These are phyloP conservation scores for Spermophilus dauricus DNA, from an alignment of 2,113 vertebrate genomes.

Conservation along the genomic window DNA sequence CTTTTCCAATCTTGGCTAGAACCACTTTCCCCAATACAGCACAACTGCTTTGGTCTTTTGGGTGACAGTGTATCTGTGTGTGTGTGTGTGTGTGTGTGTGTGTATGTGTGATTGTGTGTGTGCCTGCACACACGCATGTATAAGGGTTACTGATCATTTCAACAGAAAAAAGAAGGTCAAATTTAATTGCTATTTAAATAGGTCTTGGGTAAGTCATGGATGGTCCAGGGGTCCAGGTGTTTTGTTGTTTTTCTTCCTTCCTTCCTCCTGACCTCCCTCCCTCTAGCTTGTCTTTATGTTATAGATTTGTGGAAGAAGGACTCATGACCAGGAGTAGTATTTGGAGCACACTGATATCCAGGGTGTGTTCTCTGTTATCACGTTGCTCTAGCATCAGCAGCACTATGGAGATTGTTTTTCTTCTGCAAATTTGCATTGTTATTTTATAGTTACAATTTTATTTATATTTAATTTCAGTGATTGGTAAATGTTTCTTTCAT, in stretches of 20 bases:
- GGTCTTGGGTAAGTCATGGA: not conserved
- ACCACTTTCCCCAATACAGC: not conserved
- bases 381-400: not conserved
- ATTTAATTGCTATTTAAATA: not conserved
- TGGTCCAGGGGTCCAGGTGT: not conserved
- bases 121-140: not conserved
- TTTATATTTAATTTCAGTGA: constrained; percentile 35
- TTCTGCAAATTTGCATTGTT: not conserved
- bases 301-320: not conserved
- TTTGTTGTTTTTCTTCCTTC: not conserved
- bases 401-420: not conserved
- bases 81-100: not conserved
- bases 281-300: not conserved
- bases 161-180: not conserved
- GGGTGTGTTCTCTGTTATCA: not conserved
- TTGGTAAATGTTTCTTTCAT: not conserved
- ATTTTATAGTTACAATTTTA: not conserved
- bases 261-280: not conserved
- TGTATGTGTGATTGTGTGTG: no score
- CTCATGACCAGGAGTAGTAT: not conserved
- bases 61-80: not conserved
- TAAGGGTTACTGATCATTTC: not conserved
- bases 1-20: not conserved
- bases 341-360: not conserved
- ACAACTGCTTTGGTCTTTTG: not conserved